Base-by-base conservation (phyloP, 2,113 vertebrate genomes). In the Platichthys flesus region DNA sequence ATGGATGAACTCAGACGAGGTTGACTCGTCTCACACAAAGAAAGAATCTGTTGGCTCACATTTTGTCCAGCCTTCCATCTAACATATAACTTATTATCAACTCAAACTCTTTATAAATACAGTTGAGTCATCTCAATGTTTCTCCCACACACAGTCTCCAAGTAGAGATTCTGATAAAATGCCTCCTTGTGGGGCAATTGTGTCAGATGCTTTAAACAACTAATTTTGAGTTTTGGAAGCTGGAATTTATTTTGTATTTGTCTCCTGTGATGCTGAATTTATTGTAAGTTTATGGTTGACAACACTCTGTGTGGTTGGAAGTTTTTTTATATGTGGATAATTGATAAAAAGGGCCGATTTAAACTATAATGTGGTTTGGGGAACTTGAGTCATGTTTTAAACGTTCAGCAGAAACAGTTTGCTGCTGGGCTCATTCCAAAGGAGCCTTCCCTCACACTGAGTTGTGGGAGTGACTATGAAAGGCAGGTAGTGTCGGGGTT, bases 391-490 rank as follows among this genome's bases (percentile, higher is more conserved):
- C 35, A 37, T 37, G 35, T 37, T 37, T 37, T 37, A 37, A 37
- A 2, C 35, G 35, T 9, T 37, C 20, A 76, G 3, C 3, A 66
- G 13, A 61, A 70, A 12, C 24, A 62, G 21, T 42, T 74, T 1
- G 23, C 59, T 67, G 12, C 12, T 10, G 26, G 26, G 40, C 26
- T 31, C 31, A 31, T 31, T 31, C 6, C 6, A 10, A 7, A 55
- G 9, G 21, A 21, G 5, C 1, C 52, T 37, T 31, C 49, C 5
- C 49, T 40, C 14, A 42, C 37, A 26, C 26, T 45, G 45, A 24
- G 3, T 5, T 61, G 59, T 49, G 21, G 9, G 55, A 42, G 67
- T 21, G 60, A 52, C n/a, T 26, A 31, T 79, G 71, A 83, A 67
- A 76, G 67, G 35, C 24, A 10, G n/a, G 28, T n/a, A 67, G 51